Evolutionary conservation across 2,888 invertebrate species (phyloP).

Genomic region (Palloptera scutellata): DNA sequence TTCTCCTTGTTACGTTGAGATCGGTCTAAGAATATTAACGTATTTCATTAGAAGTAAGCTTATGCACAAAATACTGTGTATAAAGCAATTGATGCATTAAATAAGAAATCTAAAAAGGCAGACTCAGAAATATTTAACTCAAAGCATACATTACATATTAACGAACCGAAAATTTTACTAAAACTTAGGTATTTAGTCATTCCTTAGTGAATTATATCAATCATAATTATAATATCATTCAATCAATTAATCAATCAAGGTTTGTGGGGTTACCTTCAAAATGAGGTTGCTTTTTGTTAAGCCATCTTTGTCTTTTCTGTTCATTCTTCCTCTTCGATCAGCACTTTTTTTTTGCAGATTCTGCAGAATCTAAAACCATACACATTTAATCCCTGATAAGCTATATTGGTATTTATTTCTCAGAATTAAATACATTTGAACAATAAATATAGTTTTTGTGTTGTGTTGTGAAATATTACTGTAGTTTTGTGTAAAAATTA

Average conservation of each 20-base stretch:
- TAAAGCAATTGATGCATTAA: slow-evolving; percentile 31
- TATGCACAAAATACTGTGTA: too few species aligned
- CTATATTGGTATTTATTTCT: slow-evolving; percentile 47
- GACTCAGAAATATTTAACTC: slow-evolving; percentile 55
- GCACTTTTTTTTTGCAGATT: slow-evolving; percentile 99
- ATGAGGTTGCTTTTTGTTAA: slow-evolving; percentile 97
- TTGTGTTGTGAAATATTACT: too few species aligned
- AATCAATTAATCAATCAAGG: slow-evolving; percentile 45
- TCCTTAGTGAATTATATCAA: slow-evolving; percentile 32
- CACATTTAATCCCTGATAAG: slow-evolving; percentile 62
- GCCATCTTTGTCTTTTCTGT: slow-evolving; percentile 94
- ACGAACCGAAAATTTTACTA: slow-evolving; percentile 22
- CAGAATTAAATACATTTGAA: slow-evolving; percentile 7
- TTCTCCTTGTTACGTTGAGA: too few species aligned
- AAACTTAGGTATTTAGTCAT: slow-evolving; percentile 24
- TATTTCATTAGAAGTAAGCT: too few species aligned
- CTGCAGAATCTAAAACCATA: slow-evolving; percentile 95
- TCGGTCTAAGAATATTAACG: too few species aligned
- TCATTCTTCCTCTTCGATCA: slow-evolving; percentile 95
- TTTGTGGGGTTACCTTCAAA: slow-evolving; percentile 85
- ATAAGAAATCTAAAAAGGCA: slow-evolving; percentile 47
- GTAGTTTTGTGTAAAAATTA: too few species aligned
- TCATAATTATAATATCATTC: slow-evolving; percentile 16
- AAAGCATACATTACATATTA: slow-evolving; percentile 54
- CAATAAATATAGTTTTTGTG: background rate